Evolutionary conservation across 35 echinoderm and acorn worm genomes (phyloP), one percentile per base, ranked within the genome.

Genomic region (Chiridota heheva): DNA sequence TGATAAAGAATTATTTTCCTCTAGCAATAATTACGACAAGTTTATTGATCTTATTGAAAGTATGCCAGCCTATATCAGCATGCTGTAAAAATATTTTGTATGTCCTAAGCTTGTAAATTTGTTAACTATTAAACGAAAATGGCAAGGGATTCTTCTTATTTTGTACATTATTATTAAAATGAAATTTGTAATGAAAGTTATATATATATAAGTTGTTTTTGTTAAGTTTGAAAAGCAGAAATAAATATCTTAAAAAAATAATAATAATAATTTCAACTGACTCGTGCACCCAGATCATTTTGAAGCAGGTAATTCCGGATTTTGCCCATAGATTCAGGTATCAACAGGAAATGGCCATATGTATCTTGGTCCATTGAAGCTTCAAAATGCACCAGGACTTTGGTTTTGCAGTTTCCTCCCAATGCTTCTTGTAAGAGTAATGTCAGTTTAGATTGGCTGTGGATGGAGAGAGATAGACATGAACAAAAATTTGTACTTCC

Each of bases 371-470:
- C 72, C 37, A 85, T 79, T 2, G 57, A 48, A 32, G 85, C 85
- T 26, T 61, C 81, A 29, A 91, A 88, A 42, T 98, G 89, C 26
- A 98, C 82, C 57, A 98, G 84, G 18, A 84, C 89, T 59, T 91
- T 91, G 4, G 95, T 98, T 31, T 88, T 82, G 27, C 79, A 88
- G 39, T 98, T 98, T 30, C 95, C 95, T 36, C 95, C 95, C 2
- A 98, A 69, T 5, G 64, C 55, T 56, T 88, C 85, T 15, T 85
- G 69, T 2, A 98, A 20, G 2, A 92, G 85, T 47, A 40, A 84
- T 42, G 85, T 81, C 7, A 88, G 55, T 62, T 88, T 88, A 28
- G 95, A 98, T 2, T 84, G 85, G 61, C 95, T 98, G 67, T 12
- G 56, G 55, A 39, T 17, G n/a, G 60, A 26, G 39, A 18, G 26